Evolutionary conservation across 2,113 vertebrate species (phyloP), one percentile per base, ranked within the genome.

Genomic region (Rhagologus leucostigma): DNA sequence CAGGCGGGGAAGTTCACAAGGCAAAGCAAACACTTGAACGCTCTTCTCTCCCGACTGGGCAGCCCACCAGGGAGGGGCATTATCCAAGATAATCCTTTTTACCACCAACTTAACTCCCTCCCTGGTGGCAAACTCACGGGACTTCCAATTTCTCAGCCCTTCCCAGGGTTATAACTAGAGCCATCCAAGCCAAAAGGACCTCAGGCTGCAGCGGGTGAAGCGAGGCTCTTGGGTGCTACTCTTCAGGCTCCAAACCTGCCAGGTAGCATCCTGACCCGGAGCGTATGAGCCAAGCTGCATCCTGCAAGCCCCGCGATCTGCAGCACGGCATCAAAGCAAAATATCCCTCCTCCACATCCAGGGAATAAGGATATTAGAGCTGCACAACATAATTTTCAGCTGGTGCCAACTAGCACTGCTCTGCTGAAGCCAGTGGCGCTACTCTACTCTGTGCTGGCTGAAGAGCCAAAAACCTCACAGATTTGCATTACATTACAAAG

Each of bases 271-370:
- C 42, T 10, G 5, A 57, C 32, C 32, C 6, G 21, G 16, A 49
- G n/a, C 10, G 57, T 16, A 22, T 0, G 1, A 53, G 35, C 13
- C 53, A 20, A 63, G 29, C 5, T 2, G 8, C 42, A n/a, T 57
- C 14, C 60, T 16, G 53, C 32, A 37, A 87, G 5, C 42, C 19
- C n/a, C 16, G 41, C 0, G 1, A 37, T 16, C n/a, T 35, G 33
- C 64, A 64, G 47, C 57, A 62, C 5, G 21, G 4, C 17, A 4
- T 32, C 64, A 67, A 14, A 81, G 19, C 18, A 47, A 73, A 80
- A 67, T 7, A 73, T 8, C 7, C 12, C 29, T 11, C 26, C 29
- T 69, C 37, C 7, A 16, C 10, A 33, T 19, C 26, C 29, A 70
- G 50, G 10, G 67, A 81, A 55, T 22, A 65, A 78, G 71, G 57